Percentiles rank a stretch among this genome's conserved stretches.
phyloP scores from a whole-genome alignment of 2,888 invertebrate species.

The Erebia epiphron region DNA sequence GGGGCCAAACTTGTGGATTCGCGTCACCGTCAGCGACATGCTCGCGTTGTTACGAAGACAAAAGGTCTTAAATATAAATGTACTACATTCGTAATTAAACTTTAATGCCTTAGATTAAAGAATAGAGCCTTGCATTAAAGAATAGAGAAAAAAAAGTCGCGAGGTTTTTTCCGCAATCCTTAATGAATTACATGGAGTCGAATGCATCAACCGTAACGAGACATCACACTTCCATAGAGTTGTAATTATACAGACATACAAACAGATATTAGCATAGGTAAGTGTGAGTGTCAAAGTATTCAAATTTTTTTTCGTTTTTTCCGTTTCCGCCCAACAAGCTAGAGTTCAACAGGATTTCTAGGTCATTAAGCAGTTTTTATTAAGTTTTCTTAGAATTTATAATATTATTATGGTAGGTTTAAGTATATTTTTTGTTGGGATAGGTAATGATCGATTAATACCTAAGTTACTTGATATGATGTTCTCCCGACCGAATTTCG shows the following conservation, averaged over 20 bases:
- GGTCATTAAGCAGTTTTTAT: background rate
- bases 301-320: constrained; percentile 13
- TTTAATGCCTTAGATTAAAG: too few relatives aligned
- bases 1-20: too few relatives aligned
- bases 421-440: background rate
- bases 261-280: constrained; percentile 23
- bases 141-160: too few relatives aligned
- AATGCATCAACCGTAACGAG: constrained; percentile 18
- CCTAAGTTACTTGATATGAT: too few relatives aligned
- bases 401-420: background rate
- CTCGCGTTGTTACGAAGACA: too few relatives aligned
- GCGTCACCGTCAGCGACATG: too few relatives aligned
- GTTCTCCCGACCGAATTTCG: too few relatives aligned
- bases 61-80: too few relatives aligned
- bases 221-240: constrained; percentile 1
- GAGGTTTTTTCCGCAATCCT: too few relatives aligned
- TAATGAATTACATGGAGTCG: background rate
- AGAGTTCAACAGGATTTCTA: constrained; percentile 20
- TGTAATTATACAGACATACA: constrained; percentile 10
- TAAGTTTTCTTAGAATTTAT: background rate
- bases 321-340: constrained; percentile 22
- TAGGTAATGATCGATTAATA: background rate
- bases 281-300: constrained; percentile 32
- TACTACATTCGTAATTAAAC: too few relatives aligned
- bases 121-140: too few relatives aligned